A percentile compares a stretch with the other conserved stretches of the same genome.
Evolutionary conservation across 2,888 invertebrate species (phyloP).

Genomic region (Pyrgus malvae): DNA sequence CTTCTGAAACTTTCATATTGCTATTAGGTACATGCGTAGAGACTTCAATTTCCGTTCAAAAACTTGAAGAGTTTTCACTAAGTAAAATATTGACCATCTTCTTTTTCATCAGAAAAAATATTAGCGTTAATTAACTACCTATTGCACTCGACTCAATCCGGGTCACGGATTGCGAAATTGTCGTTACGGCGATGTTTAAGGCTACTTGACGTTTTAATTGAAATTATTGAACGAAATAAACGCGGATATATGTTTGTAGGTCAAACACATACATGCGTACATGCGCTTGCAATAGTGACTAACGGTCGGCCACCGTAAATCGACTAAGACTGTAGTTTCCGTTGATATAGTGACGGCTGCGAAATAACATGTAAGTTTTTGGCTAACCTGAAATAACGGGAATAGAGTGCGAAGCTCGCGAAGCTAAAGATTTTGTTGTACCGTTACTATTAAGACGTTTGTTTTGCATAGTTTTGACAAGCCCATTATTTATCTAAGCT

Average conservation of each 20-base stretch:
- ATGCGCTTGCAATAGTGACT: slow-evolving; percentile 1
- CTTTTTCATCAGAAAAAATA: not conserved
- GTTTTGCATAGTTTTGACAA: not conserved
- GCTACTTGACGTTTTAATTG: slow-evolving; percentile 16
- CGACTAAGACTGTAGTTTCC: not conserved
- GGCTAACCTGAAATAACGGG: not conserved
- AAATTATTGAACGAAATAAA: slow-evolving; percentile 24
- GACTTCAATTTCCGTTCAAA: too few species aligned
- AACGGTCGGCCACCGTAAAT: not conserved
- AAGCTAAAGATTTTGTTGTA: not conserved
- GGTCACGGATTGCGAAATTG: slow-evolving; percentile 35
- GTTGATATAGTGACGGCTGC: not conserved
- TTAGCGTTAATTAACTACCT: slow-evolving; percentile 27
- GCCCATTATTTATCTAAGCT: not conserved
- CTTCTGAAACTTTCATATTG: too few species aligned
- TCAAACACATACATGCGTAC: too few species aligned
- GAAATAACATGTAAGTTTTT: slow-evolving; percentile 3
- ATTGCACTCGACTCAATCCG: slow-evolving; percentile 25
- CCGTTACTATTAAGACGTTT: not conserved
- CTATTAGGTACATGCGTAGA: too few species aligned
- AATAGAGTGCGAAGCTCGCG: not conserved
- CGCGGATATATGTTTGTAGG: slow-evolving; percentile 30
- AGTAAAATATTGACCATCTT: not conserved
- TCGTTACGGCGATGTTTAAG: slow-evolving; percentile 10
- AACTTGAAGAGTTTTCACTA: too few species aligned